Evolutionary conservation across 2,113 vertebrate species (phyloP).

Genomic region (Sinocyclocheilus maitianheensis): DNA sequence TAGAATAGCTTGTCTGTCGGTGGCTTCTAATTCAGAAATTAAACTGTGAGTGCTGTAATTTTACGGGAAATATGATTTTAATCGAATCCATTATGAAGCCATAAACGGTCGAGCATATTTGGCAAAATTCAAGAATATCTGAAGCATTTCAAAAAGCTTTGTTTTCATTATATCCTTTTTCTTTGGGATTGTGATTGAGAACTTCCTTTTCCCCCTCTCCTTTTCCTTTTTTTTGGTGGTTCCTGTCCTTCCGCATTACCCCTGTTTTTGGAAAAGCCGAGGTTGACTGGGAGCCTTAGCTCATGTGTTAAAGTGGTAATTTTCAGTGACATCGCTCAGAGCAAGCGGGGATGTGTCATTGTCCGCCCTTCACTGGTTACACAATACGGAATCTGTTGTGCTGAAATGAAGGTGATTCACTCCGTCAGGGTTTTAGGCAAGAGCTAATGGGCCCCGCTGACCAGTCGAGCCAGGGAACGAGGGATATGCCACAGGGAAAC

Average conservation of each 20-base stretch:
- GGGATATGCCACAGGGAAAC: neutral
- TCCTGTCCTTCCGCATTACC: constrained; percentile 66
- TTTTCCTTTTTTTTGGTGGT: constrained; percentile 28
- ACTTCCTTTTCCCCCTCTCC: constrained; percentile 21
- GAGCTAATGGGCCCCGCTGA: constrained; percentile 42
- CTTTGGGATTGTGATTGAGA: neutral
- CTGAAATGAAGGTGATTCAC: constrained; percentile 49
- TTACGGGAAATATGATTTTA: constrained; percentile 18
- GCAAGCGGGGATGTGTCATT: constrained; percentile 67
- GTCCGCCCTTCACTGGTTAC: constrained; percentile 63
- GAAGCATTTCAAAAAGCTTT: constrained; percentile 4
- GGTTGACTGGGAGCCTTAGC: constrained; percentile 60
- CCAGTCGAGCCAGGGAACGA: neutral
- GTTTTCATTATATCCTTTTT: neutral
- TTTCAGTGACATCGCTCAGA: constrained; percentile 68
- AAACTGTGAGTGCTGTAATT: neutral
- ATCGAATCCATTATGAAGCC: neutral
- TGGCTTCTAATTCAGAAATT: constrained; percentile 1
- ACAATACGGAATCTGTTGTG: constrained; percentile 53
- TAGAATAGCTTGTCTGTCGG: neutral
- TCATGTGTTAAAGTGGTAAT: constrained; percentile 70
- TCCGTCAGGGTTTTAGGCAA: constrained; percentile 43
- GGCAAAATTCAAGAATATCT: neutral
- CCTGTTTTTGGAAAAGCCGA: constrained; percentile 60
- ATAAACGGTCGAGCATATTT: neutral